Base-by-base conservation (phyloP, 2,888 invertebrate species). In the Limnephilus marmoratus region DNA sequence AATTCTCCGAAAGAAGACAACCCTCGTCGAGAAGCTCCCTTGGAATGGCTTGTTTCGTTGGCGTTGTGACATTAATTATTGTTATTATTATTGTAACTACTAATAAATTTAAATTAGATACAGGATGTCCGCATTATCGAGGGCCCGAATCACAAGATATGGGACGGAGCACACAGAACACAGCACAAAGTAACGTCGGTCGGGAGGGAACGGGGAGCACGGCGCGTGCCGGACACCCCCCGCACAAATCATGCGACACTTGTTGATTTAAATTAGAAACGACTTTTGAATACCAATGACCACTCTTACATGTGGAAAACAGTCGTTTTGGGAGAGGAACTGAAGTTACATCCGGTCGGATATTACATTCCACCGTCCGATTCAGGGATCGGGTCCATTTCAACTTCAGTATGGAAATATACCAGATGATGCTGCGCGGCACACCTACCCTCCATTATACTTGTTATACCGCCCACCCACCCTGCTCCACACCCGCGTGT, bases 201-300 rank as follows among this genome's bases (percentile, higher is more conserved):
- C 3, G 18, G 53, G 24, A 24, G 5, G 31, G 31, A 7, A 41
- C 41, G 11, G 18, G n/a, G 81, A n/a, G 3, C 37, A 37, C n/a
- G n/a, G 29, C 81, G 81, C 81, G 29, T 81, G 45, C 45, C 41
- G 85, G 31, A 83, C 83, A 31, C 12, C 41, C 85, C 41, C 31
- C 80, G 15, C 80, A 89, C 89, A 89, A 89, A 37, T 89, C 89
- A 89, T 41, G 29, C 41, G 89, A 81, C 89, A 89, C 89, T 89
- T 89, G 89, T 89, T 89, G 89, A 89, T 89, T 89, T 89, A 89
- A 89, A 89, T 89, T 80, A 89, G 81, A 80, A 81, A 81, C 89
- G 89, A 37, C n/a, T 81, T 81, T 81, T 89, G 89, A 89, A 89
- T 89, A 89, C 37, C 89, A 89, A 89, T 89, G 89, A n/a, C 89